These are phyloP conservation scores for Trichoplusia ni DNA, from an alignment of 1,140 invertebrate genomes.

Conservation along the genomic window DNA sequence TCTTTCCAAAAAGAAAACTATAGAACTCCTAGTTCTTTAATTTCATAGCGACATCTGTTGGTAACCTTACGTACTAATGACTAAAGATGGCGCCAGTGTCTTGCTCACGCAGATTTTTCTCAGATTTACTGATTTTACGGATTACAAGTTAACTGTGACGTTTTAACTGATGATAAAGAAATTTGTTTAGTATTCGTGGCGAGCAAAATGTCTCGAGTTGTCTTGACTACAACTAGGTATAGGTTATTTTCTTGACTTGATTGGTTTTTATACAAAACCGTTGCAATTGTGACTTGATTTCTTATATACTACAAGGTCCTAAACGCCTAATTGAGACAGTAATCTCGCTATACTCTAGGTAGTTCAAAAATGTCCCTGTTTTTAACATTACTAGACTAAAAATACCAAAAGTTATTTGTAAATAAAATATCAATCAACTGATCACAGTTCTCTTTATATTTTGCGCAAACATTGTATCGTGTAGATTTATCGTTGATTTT, in stretches of 20 bases:
- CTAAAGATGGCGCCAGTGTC: not conserved
- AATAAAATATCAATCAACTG: slow-evolving; percentile 9
- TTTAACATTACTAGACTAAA: not conserved
- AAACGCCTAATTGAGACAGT: no score
- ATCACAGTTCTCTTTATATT: slow-evolving; percentile 20
- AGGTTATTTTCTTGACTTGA: no score
- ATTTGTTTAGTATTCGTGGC: no score
- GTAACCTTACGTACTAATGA: not conserved
- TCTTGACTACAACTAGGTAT: no score
- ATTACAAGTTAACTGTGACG: not conserved
- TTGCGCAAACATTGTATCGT: slow-evolving; percentile 11
- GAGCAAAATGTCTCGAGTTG: no score
- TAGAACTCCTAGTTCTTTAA: not conserved
- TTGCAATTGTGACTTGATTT: no score
- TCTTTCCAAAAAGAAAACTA: no score
- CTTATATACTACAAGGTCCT: no score
- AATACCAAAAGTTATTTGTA: slow-evolving; percentile 9
- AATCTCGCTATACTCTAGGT: not conserved
- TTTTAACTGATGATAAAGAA: no score
- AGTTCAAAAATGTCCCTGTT: not conserved
- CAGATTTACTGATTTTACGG: no score
- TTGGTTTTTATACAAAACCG: no score
- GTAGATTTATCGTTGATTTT: slow-evolving; percentile 8
- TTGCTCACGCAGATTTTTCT: not conserved
- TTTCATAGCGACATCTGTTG: slow-evolving; percentile 1